Conservation (phyloP, 2,113 vertebrate genomes). For the Cavia porcellus region DNA sequence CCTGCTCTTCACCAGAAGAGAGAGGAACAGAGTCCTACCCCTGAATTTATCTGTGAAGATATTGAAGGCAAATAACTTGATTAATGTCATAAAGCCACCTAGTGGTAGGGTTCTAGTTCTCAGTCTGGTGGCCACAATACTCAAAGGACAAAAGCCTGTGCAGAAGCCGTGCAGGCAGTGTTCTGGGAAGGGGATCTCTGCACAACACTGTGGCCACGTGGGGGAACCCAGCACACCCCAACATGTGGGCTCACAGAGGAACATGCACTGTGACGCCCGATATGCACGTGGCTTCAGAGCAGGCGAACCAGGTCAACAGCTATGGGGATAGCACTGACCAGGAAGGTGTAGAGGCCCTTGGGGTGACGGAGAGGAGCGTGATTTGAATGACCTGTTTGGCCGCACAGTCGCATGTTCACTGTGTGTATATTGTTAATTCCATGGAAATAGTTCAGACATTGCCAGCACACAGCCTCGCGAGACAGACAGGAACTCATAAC, state of each 20-base stretch:
- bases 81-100: constrained; percentile 7
- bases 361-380: not conserved
- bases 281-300: not conserved
- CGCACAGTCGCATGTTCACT: not conserved
- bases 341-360: not conserved
- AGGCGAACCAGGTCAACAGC: not conserved
- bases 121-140: not conserved
- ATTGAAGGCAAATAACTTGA: not conserved
- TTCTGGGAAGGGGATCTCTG: not conserved
- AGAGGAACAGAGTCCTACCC: not conserved
- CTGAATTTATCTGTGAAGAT: not conserved
- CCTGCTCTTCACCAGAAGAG: not conserved
- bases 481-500: not conserved
- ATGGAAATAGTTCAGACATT: not conserved
- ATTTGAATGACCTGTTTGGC: not conserved
- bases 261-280: rapidly evolving
- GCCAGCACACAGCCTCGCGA: not conserved
- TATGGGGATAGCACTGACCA: too few species aligned
- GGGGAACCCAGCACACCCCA: rapidly evolving
- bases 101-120: constrained; percentile 13
- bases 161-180: not conserved
- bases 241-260: not conserved
- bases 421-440: not conserved
- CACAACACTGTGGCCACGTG: not conserved
- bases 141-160: not conserved